Percentiles rank a stretch among this genome's conserved stretches.
Conservation (phyloP, 37 sponge, comb jelly and placozoan species). For the Ianthella basta region DNA sequence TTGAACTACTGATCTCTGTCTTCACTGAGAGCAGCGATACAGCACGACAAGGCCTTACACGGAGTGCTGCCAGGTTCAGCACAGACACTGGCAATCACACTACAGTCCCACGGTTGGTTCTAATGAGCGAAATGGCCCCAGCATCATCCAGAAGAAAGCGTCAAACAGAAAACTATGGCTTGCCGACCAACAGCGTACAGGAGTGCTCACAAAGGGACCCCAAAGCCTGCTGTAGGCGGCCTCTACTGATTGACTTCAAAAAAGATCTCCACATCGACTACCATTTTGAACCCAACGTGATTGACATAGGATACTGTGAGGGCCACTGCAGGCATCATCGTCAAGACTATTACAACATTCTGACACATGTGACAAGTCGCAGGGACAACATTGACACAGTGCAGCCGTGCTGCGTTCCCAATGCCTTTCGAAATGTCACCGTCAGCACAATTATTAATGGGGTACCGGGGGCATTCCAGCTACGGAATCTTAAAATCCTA, state of each 20-base stretch:
- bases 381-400: neutral
- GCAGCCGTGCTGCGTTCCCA: slow-evolving; percentile 8
- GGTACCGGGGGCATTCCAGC: too few species aligned
- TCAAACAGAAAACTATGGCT: neutral
- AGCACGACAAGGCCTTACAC: too few species aligned
- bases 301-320: slow-evolving; percentile 4
- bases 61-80: neutral
- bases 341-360: neutral
- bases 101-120: neutral
- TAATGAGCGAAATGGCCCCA: neutral
- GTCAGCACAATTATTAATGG: neutral
- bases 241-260: neutral
- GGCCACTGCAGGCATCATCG: neutral
- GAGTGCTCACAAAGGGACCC: neutral
- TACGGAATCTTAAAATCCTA: neutral
- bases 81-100: slow-evolving; percentile 3
- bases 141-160: neutral
- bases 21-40: neutral
- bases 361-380: too few species aligned
- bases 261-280: neutral
- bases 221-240: neutral
- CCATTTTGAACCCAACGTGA: neutral
- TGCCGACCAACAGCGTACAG: neutral
- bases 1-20: neutral
- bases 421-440: neutral